phyloP scores from a whole-genome alignment of 2,888 invertebrate genomes.

The Agonopterix arenella region DNA sequence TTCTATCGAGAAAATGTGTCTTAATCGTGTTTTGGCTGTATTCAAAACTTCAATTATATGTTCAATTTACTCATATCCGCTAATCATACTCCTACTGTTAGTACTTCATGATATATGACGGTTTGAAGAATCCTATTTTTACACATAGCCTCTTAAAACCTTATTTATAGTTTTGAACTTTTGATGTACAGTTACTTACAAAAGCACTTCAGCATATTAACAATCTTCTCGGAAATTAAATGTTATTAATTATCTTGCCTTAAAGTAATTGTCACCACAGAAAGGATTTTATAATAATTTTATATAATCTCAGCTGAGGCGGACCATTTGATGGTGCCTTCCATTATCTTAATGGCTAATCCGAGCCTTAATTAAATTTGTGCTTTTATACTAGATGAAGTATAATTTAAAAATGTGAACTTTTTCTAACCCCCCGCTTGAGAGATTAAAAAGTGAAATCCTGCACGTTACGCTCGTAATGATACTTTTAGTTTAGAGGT shows the following conservation, averaged over 20 bases:
- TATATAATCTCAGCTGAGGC: conserved; percentile 22
- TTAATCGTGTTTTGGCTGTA: too few species aligned
- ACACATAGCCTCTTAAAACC: too few species aligned
- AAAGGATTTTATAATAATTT: conserved; percentile 37
- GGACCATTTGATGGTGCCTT: conserved; percentile 27
- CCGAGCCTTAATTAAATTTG: conserved; percentile 53
- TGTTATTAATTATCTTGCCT: conserved; percentile 11
- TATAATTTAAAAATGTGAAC: conserved; percentile 33
- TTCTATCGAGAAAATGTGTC: too few species aligned
- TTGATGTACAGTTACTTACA: neutral
- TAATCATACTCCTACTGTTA: too few species aligned
- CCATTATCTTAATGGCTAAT: conserved; percentile 47
- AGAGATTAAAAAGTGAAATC: neutral
- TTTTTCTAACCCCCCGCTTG: neutral
- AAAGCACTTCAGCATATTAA: neutral
- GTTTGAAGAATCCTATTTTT: too few species aligned
- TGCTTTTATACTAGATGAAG: conserved; percentile 29
- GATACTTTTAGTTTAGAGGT: too few species aligned
- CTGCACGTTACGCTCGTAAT: too few species aligned
- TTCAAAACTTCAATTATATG: too few species aligned
- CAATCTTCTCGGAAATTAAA: conserved; percentile 7
- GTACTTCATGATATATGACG: too few species aligned
- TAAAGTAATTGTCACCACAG: conserved; percentile 26
- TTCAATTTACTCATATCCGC: too few species aligned
- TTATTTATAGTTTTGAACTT: neutral